These are phyloP conservation scores for Whitmania pigra DNA, from an alignment of 1,140 invertebrate species.

Conservation along the genomic window DNA sequence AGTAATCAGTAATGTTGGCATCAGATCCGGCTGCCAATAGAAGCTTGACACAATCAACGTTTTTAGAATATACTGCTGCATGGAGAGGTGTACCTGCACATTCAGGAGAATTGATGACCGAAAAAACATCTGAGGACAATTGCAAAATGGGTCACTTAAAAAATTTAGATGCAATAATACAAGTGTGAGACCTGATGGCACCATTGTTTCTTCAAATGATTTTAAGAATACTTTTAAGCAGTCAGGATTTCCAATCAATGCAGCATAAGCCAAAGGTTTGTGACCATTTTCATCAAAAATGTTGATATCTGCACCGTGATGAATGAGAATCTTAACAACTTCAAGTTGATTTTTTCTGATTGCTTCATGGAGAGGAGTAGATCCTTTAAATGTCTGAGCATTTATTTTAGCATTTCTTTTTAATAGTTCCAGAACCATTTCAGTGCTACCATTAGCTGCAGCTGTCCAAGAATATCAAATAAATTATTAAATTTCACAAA, in stretches of 20 bases:
- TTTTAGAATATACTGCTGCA: slow-evolving; percentile 36
- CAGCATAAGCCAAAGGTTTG: slow-evolving; percentile 35
- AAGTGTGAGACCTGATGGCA: no score
- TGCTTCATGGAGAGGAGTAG: no score
- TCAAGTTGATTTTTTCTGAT: slow-evolving; percentile 27
- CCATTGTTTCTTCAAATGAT: slow-evolving; percentile 27
- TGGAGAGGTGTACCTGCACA: slow-evolving; percentile 38
- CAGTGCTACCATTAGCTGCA: no score
- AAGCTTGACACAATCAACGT: slow-evolving; percentile 9
- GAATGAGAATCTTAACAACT: slow-evolving; percentile 32
- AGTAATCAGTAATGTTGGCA: slow-evolving; percentile 33
- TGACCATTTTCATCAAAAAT: slow-evolving; percentile 30
- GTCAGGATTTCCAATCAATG: slow-evolving; percentile 27
- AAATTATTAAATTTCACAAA: no score
- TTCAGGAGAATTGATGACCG: slow-evolving; percentile 34
- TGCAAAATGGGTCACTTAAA: not conserved
- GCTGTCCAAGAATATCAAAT: no score
- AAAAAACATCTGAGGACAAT: slow-evolving; percentile 28
- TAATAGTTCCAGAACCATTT: no score
- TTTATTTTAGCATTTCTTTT: no score
- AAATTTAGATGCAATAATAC: no score
- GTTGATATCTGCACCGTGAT: slow-evolving; percentile 34
- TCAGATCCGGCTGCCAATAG: no score
- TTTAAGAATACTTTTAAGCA: slow-evolving; percentile 32
- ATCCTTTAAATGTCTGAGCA: no score